Conservation (phyloP, 2,888 invertebrate genomes). For the Spialia ferax region DNA sequence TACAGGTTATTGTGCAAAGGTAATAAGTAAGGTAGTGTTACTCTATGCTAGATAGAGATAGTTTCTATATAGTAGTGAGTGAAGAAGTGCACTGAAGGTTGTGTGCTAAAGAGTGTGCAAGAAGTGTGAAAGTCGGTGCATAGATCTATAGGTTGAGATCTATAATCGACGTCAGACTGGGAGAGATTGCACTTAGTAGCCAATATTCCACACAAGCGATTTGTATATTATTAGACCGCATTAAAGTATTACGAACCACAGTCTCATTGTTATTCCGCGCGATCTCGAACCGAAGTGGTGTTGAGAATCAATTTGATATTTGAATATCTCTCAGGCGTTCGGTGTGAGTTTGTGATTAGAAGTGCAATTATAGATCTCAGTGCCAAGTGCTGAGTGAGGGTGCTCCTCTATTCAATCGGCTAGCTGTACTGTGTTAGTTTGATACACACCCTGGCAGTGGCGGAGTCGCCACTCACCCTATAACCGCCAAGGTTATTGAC, state of each 20-base stretch:
- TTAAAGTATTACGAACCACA: slow-evolving; percentile 29
- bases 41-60: slow-evolving; percentile 81
- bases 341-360: slow-evolving; percentile 39
- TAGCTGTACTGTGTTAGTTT: slow-evolving; percentile 79
- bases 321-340: slow-evolving; percentile 21
- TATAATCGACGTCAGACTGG: slow-evolving; percentile 58
- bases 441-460: slow-evolving; percentile 95
- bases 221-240: slow-evolving; percentile 28
- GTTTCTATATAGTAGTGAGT: slow-evolving; percentile 71
- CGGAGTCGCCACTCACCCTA: slow-evolving; percentile 97
- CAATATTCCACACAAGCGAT: slow-evolving; percentile 20
- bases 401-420: slow-evolving; percentile 76
- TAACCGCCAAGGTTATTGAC: slow-evolving; percentile 94
- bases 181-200: slow-evolving; percentile 19
- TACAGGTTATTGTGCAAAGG: slow-evolving; percentile 74
- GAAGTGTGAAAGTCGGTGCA: slow-evolving; percentile 81
- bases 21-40: slow-evolving; percentile 64
- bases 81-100: slow-evolving; percentile 76
- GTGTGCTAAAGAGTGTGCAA: slow-evolving; percentile 58
- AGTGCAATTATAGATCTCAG: slow-evolving; percentile 75
- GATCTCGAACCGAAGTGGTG: slow-evolving; percentile 32
- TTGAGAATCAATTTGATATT: slow-evolving; percentile 37
- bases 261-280: slow-evolving; percentile 43
- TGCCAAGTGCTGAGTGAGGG: slow-evolving; percentile 70
- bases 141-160: slow-evolving; percentile 76